Evolutionary conservation across 2,888 invertebrate genomes (phyloP).

Genomic region (Andrena bucephala): DNA sequence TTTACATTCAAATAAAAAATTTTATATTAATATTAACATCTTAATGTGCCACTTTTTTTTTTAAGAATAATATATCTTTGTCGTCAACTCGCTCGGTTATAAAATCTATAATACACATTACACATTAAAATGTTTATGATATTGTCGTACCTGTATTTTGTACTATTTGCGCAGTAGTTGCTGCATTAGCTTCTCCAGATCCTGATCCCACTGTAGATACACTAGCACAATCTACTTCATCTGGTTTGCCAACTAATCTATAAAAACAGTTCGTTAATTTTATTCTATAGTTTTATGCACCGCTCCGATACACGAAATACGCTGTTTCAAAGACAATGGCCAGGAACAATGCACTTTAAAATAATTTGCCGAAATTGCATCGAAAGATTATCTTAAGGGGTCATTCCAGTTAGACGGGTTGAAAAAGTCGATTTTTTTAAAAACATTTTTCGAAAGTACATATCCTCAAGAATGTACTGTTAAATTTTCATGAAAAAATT

Average conservation of each 20-base stretch:
- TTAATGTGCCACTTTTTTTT: conserved; percentile 42
- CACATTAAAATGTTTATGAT: conserved; percentile 33
- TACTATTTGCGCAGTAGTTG: conserved; percentile 77
- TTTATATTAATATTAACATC: conserved; percentile 23
- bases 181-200: conserved; percentile 75
- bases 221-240: conserved; percentile 81
- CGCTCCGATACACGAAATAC: background rate
- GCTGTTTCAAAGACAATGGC: background rate
- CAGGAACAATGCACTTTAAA: background rate
- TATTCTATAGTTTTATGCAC: background rate
- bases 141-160: conserved; percentile 81
- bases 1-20: conserved; percentile 30
- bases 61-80: conserved; percentile 68
- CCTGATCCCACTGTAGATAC: conserved; percentile 76
- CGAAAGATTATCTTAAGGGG: too few relatives aligned
- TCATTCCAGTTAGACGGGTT: too few relatives aligned
- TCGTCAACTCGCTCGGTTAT: conserved; percentile 67
- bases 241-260: conserved; percentile 83
- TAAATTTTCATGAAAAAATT: too few relatives aligned
- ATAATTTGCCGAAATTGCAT: background rate
- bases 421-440: too few relatives aligned
- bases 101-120: conserved; percentile 33
- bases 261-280: conserved; percentile 27
- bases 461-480: too few relatives aligned
- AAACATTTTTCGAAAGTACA: too few relatives aligned